Base-by-base conservation (phyloP, 2,888 invertebrate species). In the Tipula unca region DNA sequence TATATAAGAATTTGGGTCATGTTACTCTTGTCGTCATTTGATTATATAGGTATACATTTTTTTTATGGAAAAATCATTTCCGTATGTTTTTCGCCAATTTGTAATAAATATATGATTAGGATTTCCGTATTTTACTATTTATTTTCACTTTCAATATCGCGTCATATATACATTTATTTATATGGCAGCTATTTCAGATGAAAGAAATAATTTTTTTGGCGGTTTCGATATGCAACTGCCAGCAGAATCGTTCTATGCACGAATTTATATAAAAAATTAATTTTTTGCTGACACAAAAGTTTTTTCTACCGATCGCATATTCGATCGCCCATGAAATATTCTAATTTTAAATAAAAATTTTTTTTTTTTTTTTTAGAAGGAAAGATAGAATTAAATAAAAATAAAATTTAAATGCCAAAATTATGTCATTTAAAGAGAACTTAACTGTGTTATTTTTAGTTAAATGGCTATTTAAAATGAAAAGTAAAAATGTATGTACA, bases 331-430 rank as follows among this genome's bases (percentile, higher is more conserved):
- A 25, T 69, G 69, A 25, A 25, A 25, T 69, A 69, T 69, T 69
- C 69, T 69, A 69, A 69, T 69, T 69, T 69, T 69, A 25, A 69
- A 48, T 17, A 48, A 48, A 0, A 3, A 1, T 42, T 42, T 35
- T 35, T 35, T 35, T 39, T 39, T 39, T 39, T 10, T 48, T 17
- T 69, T 69, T 69, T 25, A 4, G 20, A 69, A 69, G 69, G 69
- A 69, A 69, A 69, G 69, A 69, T 69, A 69, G 69, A 69, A 69
- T 69, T 69, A 69, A 69, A 69, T 69, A 25, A 69, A 69, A 69
- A 69, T 69, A 69, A 69, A 69, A 69, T 69, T 69, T 69, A 69
- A 69, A 69, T 69, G 69, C 69, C 69, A 69, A 69, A 69, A 69
- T 69, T 69, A 69, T 69, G 69, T 69, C 69, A 69, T 69, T 69